Percentiles rank a stretch among this genome's conserved stretches.
These are phyloP conservation scores for Elegia similella DNA, from an alignment of 2,888 invertebrate genomes.

Conservation along the genomic window DNA sequence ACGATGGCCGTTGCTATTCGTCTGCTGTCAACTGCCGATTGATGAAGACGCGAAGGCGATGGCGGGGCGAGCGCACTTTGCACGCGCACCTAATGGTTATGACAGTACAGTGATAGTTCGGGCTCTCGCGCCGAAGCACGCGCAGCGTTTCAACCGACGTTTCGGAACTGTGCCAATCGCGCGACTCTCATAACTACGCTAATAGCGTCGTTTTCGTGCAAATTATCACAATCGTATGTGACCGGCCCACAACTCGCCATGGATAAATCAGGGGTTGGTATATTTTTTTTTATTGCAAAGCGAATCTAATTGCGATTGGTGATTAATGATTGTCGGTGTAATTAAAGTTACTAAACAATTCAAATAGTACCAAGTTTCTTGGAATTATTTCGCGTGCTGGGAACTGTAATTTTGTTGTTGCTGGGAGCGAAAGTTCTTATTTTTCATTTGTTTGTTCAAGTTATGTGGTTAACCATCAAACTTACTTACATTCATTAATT, in stretches of 20 bases:
- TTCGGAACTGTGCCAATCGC: neutral
- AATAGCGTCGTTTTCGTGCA: neutral
- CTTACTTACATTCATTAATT: too few relatives aligned
- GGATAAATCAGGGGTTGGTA: conserved; percentile 9
- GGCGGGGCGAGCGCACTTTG: neutral
- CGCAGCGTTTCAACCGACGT: neutral
- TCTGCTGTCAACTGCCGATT: neutral
- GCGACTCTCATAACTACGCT: neutral
- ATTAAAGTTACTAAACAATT: neutral
- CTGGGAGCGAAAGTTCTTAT: neutral
- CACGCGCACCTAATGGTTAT: conserved; percentile 2
- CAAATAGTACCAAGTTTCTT: neutral
- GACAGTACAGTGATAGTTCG: conserved; percentile 10
- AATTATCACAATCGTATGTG: neutral
- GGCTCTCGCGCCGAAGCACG: conserved; percentile 4
- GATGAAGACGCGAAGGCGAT: neutral
- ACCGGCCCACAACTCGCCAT: neutral
- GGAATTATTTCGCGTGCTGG: neutral
- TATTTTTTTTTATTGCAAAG: conserved; percentile 4
- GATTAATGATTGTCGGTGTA: neutral
- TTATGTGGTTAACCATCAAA: too few relatives aligned
- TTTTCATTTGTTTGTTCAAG: neutral
- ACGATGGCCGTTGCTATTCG: neutral
- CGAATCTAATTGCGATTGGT: neutral
- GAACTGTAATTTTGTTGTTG: neutral